Base-by-base conservation (phyloP, 2,113 vertebrate genomes). In the Bubo blakistoni region DNA sequence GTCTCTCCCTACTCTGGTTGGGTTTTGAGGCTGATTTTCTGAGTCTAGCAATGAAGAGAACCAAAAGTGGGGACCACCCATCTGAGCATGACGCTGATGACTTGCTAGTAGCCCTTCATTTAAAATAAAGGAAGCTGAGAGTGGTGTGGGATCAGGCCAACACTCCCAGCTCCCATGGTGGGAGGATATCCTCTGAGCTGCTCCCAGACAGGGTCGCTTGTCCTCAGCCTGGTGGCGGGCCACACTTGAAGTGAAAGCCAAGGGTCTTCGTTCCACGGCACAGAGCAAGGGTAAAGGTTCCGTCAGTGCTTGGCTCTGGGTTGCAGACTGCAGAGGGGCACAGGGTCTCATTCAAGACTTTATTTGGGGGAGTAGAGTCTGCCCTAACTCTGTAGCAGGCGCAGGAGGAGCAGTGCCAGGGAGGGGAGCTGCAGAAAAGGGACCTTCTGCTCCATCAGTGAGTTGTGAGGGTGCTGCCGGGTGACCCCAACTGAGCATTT, bases 301-400 rank as follows among this genome's bases (percentile, higher is more conserved):
- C 0, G 44, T 11, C 5, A 7, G 22, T 11, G 15, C 52, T 74
- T 16, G 8, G 9, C 58, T 72, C 21, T 4, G 42, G 44, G 47
- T 4, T 63, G 44, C 58, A 36, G 38, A 55, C 4, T 30, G 29
- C 67, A 49, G 22, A 0, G 1, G 40, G 69, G 21, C 44, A 5
- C 16, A 3, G 62, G 19, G 9, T 4, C n/a, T 42, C 27, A 21
- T n/a, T 8, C 7, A 7, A 13, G 32, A 70, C 27, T 79, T 78
- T 22, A 1, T 66, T 3, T 13, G 3, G 52, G 20, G 62, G 16
- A 85, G 36, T 4, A 5, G 46, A 46, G 9, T 3, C 30, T 52
- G 51, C 29, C 13, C 36, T 2, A 6, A 6, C 2, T 51, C 74
- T 26, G 30, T 58, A 26, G 66, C 0, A 0, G 32, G n/a, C 1